These are phyloP conservation scores for Drosophila meridionalis DNA, from an alignment of 2,888 invertebrate genomes.

Conservation along the genomic window DNA sequence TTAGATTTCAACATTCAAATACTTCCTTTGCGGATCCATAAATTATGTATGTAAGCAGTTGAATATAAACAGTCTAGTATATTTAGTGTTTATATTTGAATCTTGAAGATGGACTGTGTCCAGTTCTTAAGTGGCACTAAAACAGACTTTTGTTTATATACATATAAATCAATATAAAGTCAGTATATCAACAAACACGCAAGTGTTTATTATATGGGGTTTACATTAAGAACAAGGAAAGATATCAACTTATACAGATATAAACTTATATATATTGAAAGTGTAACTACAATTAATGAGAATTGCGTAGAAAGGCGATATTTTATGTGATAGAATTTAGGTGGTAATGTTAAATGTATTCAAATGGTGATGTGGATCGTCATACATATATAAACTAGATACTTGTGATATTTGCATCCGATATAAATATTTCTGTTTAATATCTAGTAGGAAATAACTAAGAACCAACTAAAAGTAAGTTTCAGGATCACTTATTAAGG, in stretches of 20 bases:
- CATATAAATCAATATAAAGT: background rate
- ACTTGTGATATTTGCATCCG: no score
- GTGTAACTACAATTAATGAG: background rate
- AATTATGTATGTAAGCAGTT: background rate
- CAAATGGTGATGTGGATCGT: no score
- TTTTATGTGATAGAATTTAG: no score
- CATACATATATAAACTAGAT: no score
- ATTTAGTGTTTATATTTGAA: background rate
- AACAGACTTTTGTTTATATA: background rate
- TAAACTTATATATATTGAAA: background rate
- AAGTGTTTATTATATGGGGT: background rate
- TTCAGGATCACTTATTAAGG: no score
- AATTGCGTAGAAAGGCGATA: background rate
- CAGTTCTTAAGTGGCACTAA: background rate
- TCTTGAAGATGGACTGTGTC: no score
- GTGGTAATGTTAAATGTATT: no score
- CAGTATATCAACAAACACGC: background rate
- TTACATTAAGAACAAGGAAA: background rate
- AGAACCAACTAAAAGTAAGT: no score
- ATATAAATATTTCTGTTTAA: no score
- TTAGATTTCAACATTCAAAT: background rate
- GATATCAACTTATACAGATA: background rate
- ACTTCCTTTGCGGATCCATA: slow-evolving; percentile 8
- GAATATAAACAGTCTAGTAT: background rate
- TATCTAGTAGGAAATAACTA: no score